These are phyloP conservation scores for Microctonus aethiopoides DNA, from an alignment of 2,888 invertebrate genomes.

Conservation along the genomic window DNA sequence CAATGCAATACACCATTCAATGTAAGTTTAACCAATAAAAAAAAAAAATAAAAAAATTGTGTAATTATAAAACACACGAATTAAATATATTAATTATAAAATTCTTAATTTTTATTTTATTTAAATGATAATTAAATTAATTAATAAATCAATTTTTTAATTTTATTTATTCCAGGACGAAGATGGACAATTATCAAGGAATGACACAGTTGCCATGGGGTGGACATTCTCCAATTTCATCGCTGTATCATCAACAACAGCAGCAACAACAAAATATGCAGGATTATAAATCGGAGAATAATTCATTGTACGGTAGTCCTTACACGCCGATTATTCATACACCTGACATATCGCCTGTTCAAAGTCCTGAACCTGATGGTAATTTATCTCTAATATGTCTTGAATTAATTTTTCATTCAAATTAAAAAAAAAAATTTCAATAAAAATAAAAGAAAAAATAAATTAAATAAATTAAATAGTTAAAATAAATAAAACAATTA, in stretches of 20 bases:
- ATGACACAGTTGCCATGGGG: slow-evolving; percentile 66
- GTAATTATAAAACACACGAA: too few species aligned
- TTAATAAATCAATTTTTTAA: slow-evolving; percentile 1
- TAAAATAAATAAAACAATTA: not conserved
- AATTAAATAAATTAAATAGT: too few species aligned
- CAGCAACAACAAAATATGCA: slow-evolving; percentile 56
- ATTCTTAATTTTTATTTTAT: not conserved
- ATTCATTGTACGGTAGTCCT: slow-evolving; percentile 65
- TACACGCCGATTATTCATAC: slow-evolving; percentile 74
- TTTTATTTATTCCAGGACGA: slow-evolving; percentile 52
- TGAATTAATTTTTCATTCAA: not conserved
- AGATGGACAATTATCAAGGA: slow-evolving; percentile 65
- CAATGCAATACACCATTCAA: slow-evolving; percentile 64
- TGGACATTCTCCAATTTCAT: slow-evolving; percentile 65
- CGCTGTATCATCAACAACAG: slow-evolving; percentile 67
- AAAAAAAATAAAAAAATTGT: not conserved
- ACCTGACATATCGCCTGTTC: slow-evolving; percentile 86
- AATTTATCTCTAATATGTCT: slow-evolving; percentile 48
- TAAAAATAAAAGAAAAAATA: not conserved
- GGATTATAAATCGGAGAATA: slow-evolving; percentile 66
- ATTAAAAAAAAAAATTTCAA: too few species aligned
- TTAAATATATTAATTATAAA: not conserved
- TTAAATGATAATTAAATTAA: not conserved
- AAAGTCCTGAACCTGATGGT: slow-evolving; percentile 83
- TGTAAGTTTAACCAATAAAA: slow-evolving; percentile 51